Conservation (phyloP, 2,113 vertebrate species). For the Willisornis vidua region DNA sequence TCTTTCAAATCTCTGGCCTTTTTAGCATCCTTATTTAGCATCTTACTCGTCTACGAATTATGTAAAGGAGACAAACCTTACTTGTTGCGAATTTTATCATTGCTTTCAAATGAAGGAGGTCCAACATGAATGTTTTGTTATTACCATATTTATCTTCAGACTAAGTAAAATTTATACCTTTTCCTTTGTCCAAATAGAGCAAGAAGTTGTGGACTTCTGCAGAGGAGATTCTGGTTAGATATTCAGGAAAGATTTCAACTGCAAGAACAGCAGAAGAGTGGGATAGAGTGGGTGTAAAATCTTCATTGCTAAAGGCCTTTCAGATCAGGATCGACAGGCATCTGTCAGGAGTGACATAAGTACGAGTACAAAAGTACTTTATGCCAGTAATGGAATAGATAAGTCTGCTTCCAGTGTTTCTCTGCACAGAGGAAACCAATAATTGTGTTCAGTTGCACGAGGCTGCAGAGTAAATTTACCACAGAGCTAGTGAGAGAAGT, state of each 20-base stretch:
- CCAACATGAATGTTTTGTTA: not conserved
- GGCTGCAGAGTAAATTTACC: not conserved
- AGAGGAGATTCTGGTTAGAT: constrained; percentile 20
- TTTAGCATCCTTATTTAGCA: not conserved
- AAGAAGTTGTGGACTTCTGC: constrained; percentile 15
- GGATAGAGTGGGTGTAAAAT: constrained; percentile 61
- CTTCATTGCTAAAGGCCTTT: constrained; percentile 40
- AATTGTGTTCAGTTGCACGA: not conserved
- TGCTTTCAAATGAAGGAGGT: not conserved
- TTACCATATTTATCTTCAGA: not conserved
- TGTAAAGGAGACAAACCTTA: not conserved
- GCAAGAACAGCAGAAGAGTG: constrained; percentile 62
- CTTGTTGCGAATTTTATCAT: not conserved
- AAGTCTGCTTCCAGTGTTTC: not conserved
- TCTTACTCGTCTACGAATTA: not conserved
- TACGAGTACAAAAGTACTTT: constrained; percentile 7
- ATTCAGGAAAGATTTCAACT: constrained; percentile 30
- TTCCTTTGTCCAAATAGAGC: not conserved
- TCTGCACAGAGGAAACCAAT: not conserved
- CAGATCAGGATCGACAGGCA: constrained; percentile 44
- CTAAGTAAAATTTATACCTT: not conserved
- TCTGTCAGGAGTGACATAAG: constrained; percentile 48
- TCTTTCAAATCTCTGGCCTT: not conserved
- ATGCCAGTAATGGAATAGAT: not conserved
- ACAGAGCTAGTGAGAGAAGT: not conserved